A percentile compares a stretch with the other conserved stretches of the same genome.
Evolutionary conservation across 1,140 invertebrate species (phyloP).

Genomic region (Leptonema lineaticorne): DNA sequence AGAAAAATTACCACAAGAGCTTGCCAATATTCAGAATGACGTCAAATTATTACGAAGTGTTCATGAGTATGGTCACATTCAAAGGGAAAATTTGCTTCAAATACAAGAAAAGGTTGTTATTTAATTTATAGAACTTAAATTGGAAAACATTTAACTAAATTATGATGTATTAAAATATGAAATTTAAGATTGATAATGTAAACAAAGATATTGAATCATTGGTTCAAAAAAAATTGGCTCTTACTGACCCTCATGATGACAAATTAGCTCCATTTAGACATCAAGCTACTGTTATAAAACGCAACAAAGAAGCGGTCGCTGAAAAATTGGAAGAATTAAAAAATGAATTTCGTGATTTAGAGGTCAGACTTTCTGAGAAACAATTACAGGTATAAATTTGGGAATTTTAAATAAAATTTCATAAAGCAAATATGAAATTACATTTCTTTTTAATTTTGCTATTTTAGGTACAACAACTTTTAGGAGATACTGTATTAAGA

Average conservation of each 20-base stretch:
- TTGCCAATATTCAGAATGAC: conserved; percentile 61
- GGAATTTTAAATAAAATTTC: too few relatives aligned
- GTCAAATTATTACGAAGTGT: conserved; percentile 70
- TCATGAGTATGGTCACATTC: conserved; percentile 65
- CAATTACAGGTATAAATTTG: conserved; percentile 51
- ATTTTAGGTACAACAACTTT: conserved; percentile 49
- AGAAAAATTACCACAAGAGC: conserved; percentile 77
- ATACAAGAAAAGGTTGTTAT: conserved; percentile 62
- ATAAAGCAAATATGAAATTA: too few relatives aligned
- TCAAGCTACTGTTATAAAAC: conserved; percentile 75
- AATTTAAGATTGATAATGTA: conserved; percentile 59
- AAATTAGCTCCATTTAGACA: conserved; percentile 81
- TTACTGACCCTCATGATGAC: conserved; percentile 59
- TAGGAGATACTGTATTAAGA: conserved; percentile 62
- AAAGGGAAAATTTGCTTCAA: conserved; percentile 66
- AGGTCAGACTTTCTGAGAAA: conserved; percentile 57
- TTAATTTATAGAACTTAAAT: neutral
- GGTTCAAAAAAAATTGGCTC: conserved; percentile 56
- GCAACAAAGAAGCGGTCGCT: conserved; percentile 74
- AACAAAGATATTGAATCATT: conserved; percentile 64
- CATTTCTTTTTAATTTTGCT: too few relatives aligned
- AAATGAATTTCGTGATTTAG: conserved; percentile 60
- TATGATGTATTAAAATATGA: conserved; percentile 5
- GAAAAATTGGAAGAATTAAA: conserved; percentile 68
- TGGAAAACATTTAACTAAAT: neutral